phyloP scores from a whole-genome alignment of 2,113 vertebrate species.

The Hemichromis elongatus region DNA sequence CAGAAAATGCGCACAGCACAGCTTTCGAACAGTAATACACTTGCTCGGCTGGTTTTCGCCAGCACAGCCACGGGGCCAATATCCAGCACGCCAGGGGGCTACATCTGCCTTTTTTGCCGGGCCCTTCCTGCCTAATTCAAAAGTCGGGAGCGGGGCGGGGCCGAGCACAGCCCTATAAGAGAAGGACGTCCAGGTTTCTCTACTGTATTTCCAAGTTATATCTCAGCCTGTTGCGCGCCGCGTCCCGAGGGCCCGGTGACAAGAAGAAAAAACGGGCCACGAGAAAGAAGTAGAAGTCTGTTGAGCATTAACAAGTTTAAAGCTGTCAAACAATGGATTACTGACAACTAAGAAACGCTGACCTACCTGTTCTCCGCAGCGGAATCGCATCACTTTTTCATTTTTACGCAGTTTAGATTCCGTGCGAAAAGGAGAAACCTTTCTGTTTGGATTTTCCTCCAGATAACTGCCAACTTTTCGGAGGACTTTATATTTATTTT shows the following conservation, averaged over 20 bases:
- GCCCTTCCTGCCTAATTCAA: slow-evolving; percentile 70
- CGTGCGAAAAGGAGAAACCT: not conserved
- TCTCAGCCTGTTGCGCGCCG: not conserved
- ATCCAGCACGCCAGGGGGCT: slow-evolving; percentile 80
- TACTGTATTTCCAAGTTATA: slow-evolving; percentile 40
- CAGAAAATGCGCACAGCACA: not conserved
- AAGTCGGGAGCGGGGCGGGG: slow-evolving; percentile 54
- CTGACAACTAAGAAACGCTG: slow-evolving; percentile 43
- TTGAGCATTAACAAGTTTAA: not conserved
- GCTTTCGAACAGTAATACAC: not conserved
- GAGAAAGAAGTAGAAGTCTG: not conserved
- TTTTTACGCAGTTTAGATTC: not conserved
- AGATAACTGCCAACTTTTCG: not conserved
- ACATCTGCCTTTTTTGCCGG: slow-evolving; percentile 61
- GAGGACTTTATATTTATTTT: slow-evolving; percentile 28
- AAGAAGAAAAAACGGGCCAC: not conserved
- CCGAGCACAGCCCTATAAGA: slow-evolving; percentile 65
- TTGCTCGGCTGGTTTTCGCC: slow-evolving; percentile 29
- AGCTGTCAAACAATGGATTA: slow-evolving; percentile 54
- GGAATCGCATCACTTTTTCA: not conserved
- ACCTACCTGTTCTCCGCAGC: slow-evolving; percentile 9
- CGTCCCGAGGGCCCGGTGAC: slow-evolving; percentile 8
- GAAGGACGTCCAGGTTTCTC: slow-evolving; percentile 1
- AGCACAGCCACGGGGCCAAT: slow-evolving; percentile 58
- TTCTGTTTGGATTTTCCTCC: slow-evolving; percentile 1